Conservation (phyloP, 2,113 vertebrate species). For the Etia nguti region DNA sequence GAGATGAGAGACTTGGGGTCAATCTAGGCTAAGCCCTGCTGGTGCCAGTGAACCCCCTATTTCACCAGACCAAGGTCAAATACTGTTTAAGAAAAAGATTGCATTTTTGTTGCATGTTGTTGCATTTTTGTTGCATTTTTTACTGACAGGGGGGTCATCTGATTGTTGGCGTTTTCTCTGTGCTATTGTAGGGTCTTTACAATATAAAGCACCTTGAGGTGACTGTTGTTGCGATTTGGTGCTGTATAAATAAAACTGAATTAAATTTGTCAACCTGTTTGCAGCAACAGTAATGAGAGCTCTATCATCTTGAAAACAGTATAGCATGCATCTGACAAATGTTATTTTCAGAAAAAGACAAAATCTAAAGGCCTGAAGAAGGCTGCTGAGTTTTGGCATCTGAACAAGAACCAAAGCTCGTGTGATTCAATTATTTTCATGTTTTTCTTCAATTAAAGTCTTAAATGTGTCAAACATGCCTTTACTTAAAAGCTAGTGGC, state of each 20-base stretch:
- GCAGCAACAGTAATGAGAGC: not conserved
- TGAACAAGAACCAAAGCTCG: not conserved
- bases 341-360: not conserved
- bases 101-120: not conserved
- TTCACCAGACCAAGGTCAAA: constrained; percentile 33
- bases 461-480: not conserved
- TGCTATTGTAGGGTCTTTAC: not conserved
- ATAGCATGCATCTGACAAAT: accelerated
- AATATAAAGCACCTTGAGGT: not conserved
- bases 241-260: not conserved
- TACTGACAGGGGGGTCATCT: not conserved
- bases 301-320: accelerated
- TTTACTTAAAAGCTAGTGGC: not conserved
- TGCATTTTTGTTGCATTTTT: not conserved
- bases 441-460: not conserved
- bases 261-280: not conserved
- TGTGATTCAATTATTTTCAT: not conserved
- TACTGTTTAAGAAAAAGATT: not conserved
- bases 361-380: not conserved
- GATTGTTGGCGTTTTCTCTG: not conserved
- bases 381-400: not conserved
- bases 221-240: not conserved
- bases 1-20: constrained; percentile 61
- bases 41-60: constrained; percentile 55
- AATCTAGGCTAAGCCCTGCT: constrained; percentile 64